Conservation (phyloP, 2,113 vertebrate genomes). For the Manacus vitellinus region DNA sequence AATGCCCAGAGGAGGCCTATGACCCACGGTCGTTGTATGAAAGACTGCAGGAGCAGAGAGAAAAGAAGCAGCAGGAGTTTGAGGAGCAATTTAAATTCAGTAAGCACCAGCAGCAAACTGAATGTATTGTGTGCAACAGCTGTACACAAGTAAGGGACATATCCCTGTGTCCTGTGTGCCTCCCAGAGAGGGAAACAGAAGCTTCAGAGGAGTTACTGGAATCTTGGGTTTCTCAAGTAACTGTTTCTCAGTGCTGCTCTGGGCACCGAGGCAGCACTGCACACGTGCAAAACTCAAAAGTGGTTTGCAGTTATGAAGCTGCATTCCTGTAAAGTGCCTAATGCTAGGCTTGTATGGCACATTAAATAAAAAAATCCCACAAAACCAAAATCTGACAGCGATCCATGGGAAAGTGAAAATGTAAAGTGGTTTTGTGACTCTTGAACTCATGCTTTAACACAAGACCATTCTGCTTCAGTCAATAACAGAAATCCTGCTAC, state of each 20-base stretch:
- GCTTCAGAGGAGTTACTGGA: not conserved
- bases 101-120: slow-evolving; percentile 69
- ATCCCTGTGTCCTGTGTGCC: not conserved
- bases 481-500: not conserved
- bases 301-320: not conserved
- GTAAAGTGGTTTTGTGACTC: not conserved
- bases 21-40: slow-evolving; percentile 91
- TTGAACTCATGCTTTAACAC: not conserved
- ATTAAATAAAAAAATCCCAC: not conserved
- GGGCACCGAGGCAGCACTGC: not conserved
- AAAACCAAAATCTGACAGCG: not conserved
- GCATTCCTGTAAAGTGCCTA: not conserved
- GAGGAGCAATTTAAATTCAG: slow-evolving; percentile 99
- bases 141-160: not conserved
- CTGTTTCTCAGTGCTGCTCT: fast-evolving
- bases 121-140: not conserved
- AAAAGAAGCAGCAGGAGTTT: slow-evolving; percentile 96
- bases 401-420: not conserved
- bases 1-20: slow-evolving; percentile 92
- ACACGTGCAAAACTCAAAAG: fast-evolving
- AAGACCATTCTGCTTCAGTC: not conserved
- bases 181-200: not conserved
- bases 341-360: not conserved
- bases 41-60: slow-evolving; percentile 94
- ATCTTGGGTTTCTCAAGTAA: not conserved